A percentile compares a stretch with the other conserved stretches of the same genome.
phyloP scores from a whole-genome alignment of 2,797 vertebrate species.

The Mormyrops attenuatus region DNA sequence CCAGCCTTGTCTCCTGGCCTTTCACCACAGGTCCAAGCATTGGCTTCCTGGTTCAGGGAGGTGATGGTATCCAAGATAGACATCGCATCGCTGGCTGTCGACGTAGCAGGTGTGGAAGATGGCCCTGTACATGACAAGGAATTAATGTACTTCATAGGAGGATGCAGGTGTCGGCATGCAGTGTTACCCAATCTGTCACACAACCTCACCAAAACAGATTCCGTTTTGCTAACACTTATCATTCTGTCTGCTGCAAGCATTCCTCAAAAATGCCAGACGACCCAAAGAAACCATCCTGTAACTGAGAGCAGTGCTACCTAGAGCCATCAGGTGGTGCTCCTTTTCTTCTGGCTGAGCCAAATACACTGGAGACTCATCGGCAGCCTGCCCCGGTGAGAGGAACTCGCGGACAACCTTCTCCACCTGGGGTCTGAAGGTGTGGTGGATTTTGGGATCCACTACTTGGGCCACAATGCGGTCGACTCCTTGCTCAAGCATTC shows the following conservation, averaged over 20 bases:
- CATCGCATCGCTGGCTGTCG: constrained; percentile 72
- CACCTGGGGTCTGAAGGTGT: constrained; percentile 93
- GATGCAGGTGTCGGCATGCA: neutral
- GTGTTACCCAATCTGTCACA: neutral
- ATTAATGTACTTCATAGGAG: neutral
- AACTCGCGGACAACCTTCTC: constrained; percentile 91
- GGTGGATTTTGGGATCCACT: constrained; percentile 97
- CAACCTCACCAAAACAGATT: neutral
- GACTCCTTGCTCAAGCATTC: constrained; percentile 96
- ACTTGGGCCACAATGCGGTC: constrained; percentile 97
- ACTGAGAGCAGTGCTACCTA: constrained; percentile 57
- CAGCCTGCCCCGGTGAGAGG: constrained; percentile 79
- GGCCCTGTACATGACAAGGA: constrained; percentile 49
- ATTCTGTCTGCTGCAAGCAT: neutral
- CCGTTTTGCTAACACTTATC: neutral
- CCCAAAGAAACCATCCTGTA: neutral
- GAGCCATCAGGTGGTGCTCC: constrained; percentile 58
- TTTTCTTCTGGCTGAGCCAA: constrained; percentile 57
- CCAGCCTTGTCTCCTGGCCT: constrained; percentile 48
- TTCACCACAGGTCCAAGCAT: constrained; percentile 61
- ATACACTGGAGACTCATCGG: constrained; percentile 59
- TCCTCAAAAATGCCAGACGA: neutral
- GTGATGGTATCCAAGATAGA: constrained; percentile 88
- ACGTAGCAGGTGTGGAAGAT: constrained; percentile 54
- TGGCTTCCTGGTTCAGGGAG: constrained; percentile 83